Conservation (phyloP, 2,113 vertebrate genomes). For the Phylloscopus trochiloides region DNA sequence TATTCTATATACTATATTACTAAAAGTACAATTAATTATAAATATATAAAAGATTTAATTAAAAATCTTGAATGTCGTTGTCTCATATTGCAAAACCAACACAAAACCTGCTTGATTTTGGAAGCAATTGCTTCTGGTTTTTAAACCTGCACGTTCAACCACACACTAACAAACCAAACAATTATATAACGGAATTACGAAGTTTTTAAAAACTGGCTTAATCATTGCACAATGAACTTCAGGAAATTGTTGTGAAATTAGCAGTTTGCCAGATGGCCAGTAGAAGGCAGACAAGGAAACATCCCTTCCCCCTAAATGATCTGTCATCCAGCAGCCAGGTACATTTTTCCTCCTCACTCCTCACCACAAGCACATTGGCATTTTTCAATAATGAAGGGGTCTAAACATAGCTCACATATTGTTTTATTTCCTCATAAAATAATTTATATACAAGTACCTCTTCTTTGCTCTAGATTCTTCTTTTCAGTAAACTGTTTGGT, state of each 20-base stretch:
- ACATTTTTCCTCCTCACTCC: not conserved
- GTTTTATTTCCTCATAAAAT: not conserved
- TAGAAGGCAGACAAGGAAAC: not conserved
- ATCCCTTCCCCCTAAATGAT: not conserved
- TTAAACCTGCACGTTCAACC: not conserved
- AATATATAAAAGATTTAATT: not conserved
- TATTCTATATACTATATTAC: not conserved
- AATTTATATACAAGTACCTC: not conserved
- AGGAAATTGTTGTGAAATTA: not conserved
- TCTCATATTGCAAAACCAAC: not conserved
- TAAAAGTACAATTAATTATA: not conserved
- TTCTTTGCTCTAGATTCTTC: not conserved
- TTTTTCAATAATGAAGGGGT: not conserved
- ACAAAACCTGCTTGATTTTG: not conserved
- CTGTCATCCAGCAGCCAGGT: not conserved
- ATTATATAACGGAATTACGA: not conserved
- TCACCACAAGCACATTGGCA: rapidly evolving
- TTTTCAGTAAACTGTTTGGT: not conserved
- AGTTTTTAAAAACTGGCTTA: not conserved
- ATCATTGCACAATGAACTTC: not conserved
- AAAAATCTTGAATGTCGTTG: not conserved
- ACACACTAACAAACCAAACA: not conserved
- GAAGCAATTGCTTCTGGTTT: not conserved
- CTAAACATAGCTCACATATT: not conserved
- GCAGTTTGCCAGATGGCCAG: not conserved